Conservation (phyloP, 2,888 invertebrate genomes). For the Balanococcus diminutus region DNA sequence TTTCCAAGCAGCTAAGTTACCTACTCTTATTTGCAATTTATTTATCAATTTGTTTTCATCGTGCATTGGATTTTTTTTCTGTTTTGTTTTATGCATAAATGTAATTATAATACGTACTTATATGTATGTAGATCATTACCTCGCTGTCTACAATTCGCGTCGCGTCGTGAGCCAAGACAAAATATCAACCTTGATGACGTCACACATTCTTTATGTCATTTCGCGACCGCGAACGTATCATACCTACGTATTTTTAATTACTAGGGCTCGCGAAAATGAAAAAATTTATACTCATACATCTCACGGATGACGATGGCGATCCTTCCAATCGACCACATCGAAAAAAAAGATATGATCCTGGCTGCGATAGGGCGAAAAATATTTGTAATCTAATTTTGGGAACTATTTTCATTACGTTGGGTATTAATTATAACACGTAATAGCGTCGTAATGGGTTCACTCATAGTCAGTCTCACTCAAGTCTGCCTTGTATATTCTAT, state of each 20-base stretch:
- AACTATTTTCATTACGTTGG: background rate
- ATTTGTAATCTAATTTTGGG: conserved; percentile 23
- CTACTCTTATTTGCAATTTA: too few species aligned
- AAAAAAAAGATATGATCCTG: background rate
- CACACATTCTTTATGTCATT: conserved; percentile 9
- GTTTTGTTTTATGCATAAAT: too few species aligned
- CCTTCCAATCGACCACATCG: background rate
- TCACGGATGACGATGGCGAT: too few species aligned
- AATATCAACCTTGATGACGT: conserved; percentile 49
- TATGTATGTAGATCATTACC: conserved; percentile 50
- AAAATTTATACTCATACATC: too few species aligned
- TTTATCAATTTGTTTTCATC: too few species aligned
- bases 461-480: background rate
- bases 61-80: too few species aligned
- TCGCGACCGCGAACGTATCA: background rate
- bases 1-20: too few species aligned
- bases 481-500: background rate
- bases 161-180: conserved; percentile 39
- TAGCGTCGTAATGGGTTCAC: background rate
- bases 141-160: conserved; percentile 31
- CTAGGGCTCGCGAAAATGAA: too few species aligned
- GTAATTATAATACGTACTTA: too few species aligned
- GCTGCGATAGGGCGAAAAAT: background rate
- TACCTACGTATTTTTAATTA: background rate
- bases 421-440: conserved; percentile 14